A percentile compares a stretch with the other conserved stretches of the same genome.
phyloP scores from a whole-genome alignment of 2,888 invertebrate species.

The Drosophila anomalata region DNA sequence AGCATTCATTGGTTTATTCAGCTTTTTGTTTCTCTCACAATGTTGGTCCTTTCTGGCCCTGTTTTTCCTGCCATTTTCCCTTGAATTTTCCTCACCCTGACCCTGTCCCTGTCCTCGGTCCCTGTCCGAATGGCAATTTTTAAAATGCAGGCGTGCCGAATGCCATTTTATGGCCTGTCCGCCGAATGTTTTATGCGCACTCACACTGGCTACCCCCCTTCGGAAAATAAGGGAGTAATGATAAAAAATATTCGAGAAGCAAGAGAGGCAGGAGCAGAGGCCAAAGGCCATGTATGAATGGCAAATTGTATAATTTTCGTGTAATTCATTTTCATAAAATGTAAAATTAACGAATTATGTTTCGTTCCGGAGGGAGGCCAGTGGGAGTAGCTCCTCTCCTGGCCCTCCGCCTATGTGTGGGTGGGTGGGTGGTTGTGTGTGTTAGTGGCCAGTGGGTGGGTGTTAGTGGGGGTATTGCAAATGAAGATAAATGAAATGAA shows the following conservation, averaged over 20 bases:
- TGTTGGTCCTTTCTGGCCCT: conserved; percentile 3
- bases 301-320: conserved; percentile 53
- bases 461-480: conserved; percentile 47
- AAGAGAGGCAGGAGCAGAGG: conserved; percentile 2
- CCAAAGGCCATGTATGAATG: conserved; percentile 22
- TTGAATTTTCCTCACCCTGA: conserved; percentile 3
- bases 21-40: not conserved
- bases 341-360: conserved; percentile 71
- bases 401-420: conserved; percentile 1
- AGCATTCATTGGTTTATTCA: conserved; percentile 1
- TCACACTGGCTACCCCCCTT: conserved; percentile 21
- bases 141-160: conserved; percentile 57
- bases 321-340: conserved; percentile 66
- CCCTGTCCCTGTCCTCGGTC: conserved; percentile 45
- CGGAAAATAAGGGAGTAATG: not conserved
- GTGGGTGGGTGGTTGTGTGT: conserved; percentile 25
- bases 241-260: conserved; percentile 1
- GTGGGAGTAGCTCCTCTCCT: not conserved
- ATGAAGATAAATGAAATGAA: conserved; percentile 76
- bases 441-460: conserved; percentile 1
- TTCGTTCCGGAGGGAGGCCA: conserved; percentile 27
- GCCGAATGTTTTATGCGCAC: conserved; percentile 51
- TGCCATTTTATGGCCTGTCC: conserved; percentile 52
- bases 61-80: not conserved
- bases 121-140: conserved; percentile 52